Percentiles rank a stretch among this genome's conserved stretches.
Conservation (phyloP, 2,888 invertebrate species). For the Amphipyra tragopoginis region DNA sequence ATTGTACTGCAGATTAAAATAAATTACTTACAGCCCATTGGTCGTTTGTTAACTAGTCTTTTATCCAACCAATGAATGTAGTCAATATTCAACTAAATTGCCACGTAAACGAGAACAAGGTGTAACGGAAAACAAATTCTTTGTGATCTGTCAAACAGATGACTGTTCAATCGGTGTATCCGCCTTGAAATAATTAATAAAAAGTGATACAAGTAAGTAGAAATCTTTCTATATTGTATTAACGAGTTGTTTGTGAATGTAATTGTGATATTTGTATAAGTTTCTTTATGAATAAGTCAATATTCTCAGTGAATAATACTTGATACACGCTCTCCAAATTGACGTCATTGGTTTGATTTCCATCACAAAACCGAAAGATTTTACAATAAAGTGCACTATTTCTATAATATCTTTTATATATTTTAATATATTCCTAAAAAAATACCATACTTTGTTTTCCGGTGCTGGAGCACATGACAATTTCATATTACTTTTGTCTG, state of each 20-base stretch:
- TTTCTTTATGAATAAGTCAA: slow-evolving; percentile 38
- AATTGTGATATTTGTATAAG: slow-evolving; percentile 34
- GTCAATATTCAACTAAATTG: slow-evolving; percentile 23
- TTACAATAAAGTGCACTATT: slow-evolving; percentile 30
- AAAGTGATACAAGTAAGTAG: slow-evolving; percentile 78
- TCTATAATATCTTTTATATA: slow-evolving; percentile 14
- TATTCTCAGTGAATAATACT: slow-evolving; percentile 41
- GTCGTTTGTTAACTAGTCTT: rapidly evolving
- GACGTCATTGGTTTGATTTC: slow-evolving; percentile 85
- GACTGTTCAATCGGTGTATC: slow-evolving; percentile 86
- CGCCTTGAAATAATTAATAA: slow-evolving; percentile 78
- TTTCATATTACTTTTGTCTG: slow-evolving; percentile 10
- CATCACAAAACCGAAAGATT: slow-evolving; percentile 74
- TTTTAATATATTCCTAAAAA: neutral
- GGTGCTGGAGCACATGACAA: neutral
- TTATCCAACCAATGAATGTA: slow-evolving; percentile 25
- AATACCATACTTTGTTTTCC: slow-evolving; percentile 11
- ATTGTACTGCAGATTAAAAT: neutral
- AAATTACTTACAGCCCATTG: slow-evolving; percentile 31
- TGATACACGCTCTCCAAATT: slow-evolving; percentile 66
- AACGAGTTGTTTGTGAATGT: slow-evolving; percentile 33
- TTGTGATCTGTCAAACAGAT: slow-evolving; percentile 82
- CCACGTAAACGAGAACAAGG: slow-evolving; percentile 71
- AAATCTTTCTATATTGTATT: slow-evolving; percentile 50
- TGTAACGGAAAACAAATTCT: slow-evolving; percentile 76